Percentiles rank a stretch among this genome's conserved stretches.
These are phyloP conservation scores for Calypte anna DNA, from an alignment of 2,113 vertebrate genomes.

Conservation along the genomic window DNA sequence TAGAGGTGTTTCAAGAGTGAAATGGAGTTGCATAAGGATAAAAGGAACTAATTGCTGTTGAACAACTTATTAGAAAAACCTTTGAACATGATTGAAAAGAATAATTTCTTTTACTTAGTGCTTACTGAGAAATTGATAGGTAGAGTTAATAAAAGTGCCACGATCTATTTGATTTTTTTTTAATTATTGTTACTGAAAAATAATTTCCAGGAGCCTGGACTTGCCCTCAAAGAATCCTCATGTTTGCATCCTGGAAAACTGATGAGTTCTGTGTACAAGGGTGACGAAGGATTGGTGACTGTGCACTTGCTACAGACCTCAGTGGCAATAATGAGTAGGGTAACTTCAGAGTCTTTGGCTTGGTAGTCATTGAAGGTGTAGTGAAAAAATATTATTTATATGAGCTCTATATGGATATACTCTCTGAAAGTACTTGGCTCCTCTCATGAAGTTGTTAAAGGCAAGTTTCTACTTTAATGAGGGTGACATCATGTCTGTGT, in stretches of 20 bases:
- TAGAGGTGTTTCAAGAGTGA: not conserved
- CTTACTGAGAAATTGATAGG: not conserved
- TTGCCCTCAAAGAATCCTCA: not conserved
- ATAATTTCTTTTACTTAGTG: not conserved
- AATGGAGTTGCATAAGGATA: not conserved
- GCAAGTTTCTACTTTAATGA: not conserved
- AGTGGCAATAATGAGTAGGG: not conserved
- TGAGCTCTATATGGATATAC: not conserved
- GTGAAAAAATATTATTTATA: not conserved
- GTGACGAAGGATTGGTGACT: not conserved
- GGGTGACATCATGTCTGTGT: not conserved
- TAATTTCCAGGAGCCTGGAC: not conserved
- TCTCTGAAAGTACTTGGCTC: not conserved
- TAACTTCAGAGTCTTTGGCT: not conserved
- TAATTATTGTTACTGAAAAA: not conserved
- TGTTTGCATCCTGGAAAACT: not conserved
- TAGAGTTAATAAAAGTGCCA: not conserved
- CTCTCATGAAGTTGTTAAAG: not conserved
- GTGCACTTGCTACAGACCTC: not conserved
- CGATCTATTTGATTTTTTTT: not conserved
- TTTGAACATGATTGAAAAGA: not conserved
- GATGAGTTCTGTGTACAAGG: not conserved
- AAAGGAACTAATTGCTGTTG: not conserved
- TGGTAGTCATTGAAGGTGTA: not conserved
- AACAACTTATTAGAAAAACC: not conserved